Evolutionary conservation across 2,888 invertebrate species (phyloP).

Genomic region (Acholoe squamosa): DNA sequence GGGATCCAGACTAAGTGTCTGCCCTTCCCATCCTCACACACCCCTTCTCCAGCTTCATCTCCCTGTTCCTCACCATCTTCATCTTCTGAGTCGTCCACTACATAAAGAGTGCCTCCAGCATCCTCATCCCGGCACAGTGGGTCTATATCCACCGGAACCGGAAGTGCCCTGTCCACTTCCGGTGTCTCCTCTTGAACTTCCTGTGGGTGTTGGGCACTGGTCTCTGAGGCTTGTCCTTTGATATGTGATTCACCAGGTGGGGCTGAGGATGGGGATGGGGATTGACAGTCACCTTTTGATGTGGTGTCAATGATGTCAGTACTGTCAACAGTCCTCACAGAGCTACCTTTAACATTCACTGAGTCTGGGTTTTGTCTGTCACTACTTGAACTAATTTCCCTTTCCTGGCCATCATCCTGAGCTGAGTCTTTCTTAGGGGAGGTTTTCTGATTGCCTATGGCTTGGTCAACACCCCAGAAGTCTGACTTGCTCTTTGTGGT

Average conservation of each 20-base stretch:
- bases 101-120: constrained; percentile 41
- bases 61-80: constrained; percentile 11
- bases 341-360: too few relatives aligned
- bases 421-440: too few relatives aligned
- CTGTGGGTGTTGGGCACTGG: neutral
- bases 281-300: neutral
- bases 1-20: constrained; percentile 51
- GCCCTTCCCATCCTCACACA: neutral
- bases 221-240: neutral
- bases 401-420: too few relatives aligned
- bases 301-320: neutral
- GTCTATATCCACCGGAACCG: constrained; percentile 18
- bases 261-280: neutral
- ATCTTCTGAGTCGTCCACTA: constrained; percentile 57
- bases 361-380: too few relatives aligned
- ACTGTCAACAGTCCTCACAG: neutral
- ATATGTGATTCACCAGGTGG: neutral
- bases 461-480: too few relatives aligned
- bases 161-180: neutral
- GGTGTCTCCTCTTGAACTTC: neutral
- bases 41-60: neutral
- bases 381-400: too few relatives aligned
- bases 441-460: too few relatives aligned
- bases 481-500: too few relatives aligned
- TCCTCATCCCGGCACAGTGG: constrained; percentile 42